Evolutionary conservation across 30 jellyfish, hydroid and myxozoan genomes (phyloP), one percentile per base, ranked within the genome.

Genomic region (Aurelia aurita complex sp. Pacific): DNA sequence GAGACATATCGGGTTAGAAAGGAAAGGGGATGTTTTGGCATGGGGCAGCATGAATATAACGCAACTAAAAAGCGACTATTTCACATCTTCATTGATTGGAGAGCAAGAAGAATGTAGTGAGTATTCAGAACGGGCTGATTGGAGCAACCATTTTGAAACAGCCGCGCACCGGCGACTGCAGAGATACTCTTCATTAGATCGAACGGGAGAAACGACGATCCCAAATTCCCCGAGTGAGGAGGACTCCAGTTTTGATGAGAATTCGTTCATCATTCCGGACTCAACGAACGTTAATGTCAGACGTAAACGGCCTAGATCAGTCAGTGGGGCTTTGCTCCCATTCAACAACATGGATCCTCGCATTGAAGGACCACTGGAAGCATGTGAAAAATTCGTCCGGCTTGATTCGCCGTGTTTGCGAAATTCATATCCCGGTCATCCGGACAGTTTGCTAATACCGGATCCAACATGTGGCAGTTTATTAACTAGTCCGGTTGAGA

Each of bases 261-360:
- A 61, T 23, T 17, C 70, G 0, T 61, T 23, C 36, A 5, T 23
- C 36, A 17, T n/a, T 13, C 36, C 36, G 12, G 32, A n/a, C 5
- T 79, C 80, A 8, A 19, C 57, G 59, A 62, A 29, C 2, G 51
- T 61, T 8, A 50, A 40, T 33, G 54, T 86, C 40, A 67, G 67
- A 0, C 78, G 70, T 11, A 35, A 68, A 2, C 79, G 91, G 54
- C 94, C 94, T 15, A 69, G 77, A 29, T 75, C 96, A 42, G 55
- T 73, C 29, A 92, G 96, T 36, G 98, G 98, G 9, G 96, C 98
- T 38, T 61, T 89, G 46, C 82, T 92, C 50, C 97, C 98, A 18
- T 92, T 85, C 85, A 83, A 73, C 59, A 80, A 73, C 40, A 64
- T 70, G 40, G 98, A 92, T 66, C 98, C 98, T 40, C 85, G 98